Base-by-base conservation (phyloP, 2,113 vertebrate genomes). In the Rostratula benghalensis region DNA sequence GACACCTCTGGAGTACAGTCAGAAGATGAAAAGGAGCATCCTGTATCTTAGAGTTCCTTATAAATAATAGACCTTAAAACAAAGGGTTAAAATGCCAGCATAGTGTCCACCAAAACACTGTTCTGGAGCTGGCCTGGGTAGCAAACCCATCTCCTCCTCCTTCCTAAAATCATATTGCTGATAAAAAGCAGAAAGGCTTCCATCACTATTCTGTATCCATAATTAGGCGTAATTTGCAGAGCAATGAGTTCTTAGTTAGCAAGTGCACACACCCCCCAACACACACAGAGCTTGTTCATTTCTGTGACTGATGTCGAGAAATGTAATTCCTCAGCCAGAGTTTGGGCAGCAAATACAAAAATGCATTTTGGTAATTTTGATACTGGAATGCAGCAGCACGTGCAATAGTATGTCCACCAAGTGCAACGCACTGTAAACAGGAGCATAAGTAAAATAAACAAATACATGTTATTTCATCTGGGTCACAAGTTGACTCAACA, bases 391-490 rank as follows among this genome's bases (percentile, higher is more conserved):
- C 46, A 85, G 69, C 20, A 73, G 21, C 25, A 28, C 7, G 23
- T 13, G 37, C 53, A 57, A 89, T 91, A 94, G 76, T 33, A 73
- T 16, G 5, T 63, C 74, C 69, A 87, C 64, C 21, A 39, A 91
- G n/a, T 43, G 57, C 70, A 87, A 85, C 28, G 41, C 50, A 46
- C 17, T 94, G 57, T 91, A 94, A 96, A 89, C 69, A 91, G 61
- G 45, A 89, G 80, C 59, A 75, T 54, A 92, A 96, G 74, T 79
- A 94, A 95, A 96, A 94, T 84, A 96, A 96, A 94, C 91, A 97
- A 89, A 85, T 35, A 63, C 65, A 56, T 82, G 81, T 83, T 31
- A 82, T 94, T 95, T 96, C 67, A 85, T 93, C 74, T 96, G 59
- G 83, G 81, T 94, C 91, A 94, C 61, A 92, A 87, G 92, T 54